Evolutionary conservation across 2,797 vertebrate species (phyloP).

Genomic region (Enteromius afrohamiltoni): DNA sequence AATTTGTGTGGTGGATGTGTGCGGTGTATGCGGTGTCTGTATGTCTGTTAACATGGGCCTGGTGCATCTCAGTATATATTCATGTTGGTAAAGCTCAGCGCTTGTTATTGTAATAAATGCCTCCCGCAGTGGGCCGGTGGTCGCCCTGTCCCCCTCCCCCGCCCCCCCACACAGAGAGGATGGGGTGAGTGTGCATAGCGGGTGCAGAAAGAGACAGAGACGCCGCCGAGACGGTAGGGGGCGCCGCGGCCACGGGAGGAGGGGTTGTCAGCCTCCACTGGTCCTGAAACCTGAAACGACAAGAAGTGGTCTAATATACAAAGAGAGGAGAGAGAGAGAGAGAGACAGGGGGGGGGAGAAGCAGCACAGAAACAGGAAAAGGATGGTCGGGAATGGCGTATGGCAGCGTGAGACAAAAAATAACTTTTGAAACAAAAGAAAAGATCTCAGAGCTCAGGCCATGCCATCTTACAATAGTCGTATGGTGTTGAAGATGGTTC

Average conservation of each 20-base stretch:
- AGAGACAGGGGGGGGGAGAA: slow-evolving; percentile 23
- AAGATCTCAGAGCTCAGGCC: slow-evolving; percentile 50
- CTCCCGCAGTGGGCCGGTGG: slow-evolving; percentile 78
- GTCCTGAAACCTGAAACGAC: slow-evolving; percentile 89
- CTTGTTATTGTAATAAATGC: slow-evolving; percentile 87
- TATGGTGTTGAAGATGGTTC: slow-evolving; percentile 40
- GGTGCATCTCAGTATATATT: slow-evolving; percentile 53
- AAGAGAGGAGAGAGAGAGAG: slow-evolving; percentile 66
- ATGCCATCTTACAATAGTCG: slow-evolving; percentile 60
- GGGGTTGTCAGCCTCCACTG: slow-evolving; percentile 87
- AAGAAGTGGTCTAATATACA: slow-evolving; percentile 89
- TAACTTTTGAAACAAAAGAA: slow-evolving; percentile 56
- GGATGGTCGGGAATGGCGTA: slow-evolving; percentile 64
- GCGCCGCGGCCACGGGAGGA: slow-evolving; percentile 82
- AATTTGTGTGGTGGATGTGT: slow-evolving; percentile 65
- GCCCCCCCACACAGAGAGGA: slow-evolving; percentile 80
- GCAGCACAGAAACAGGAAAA: slow-evolving; percentile 7
- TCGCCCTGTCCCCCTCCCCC: slow-evolving; percentile 81
- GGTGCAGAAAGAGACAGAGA: slow-evolving; percentile 86
- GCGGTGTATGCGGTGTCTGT: slow-evolving; percentile 68
- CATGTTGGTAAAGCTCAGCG: slow-evolving; percentile 73
- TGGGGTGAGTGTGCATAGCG: slow-evolving; percentile 86
- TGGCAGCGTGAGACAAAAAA: slow-evolving; percentile 65
- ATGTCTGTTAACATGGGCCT: slow-evolving; percentile 58
- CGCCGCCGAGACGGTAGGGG: slow-evolving; percentile 83